A percentile compares a stretch with the other conserved stretches of the same genome.
Conservation (phyloP, 2,113 vertebrate genomes). For the Podocnemis expansa region DNA sequence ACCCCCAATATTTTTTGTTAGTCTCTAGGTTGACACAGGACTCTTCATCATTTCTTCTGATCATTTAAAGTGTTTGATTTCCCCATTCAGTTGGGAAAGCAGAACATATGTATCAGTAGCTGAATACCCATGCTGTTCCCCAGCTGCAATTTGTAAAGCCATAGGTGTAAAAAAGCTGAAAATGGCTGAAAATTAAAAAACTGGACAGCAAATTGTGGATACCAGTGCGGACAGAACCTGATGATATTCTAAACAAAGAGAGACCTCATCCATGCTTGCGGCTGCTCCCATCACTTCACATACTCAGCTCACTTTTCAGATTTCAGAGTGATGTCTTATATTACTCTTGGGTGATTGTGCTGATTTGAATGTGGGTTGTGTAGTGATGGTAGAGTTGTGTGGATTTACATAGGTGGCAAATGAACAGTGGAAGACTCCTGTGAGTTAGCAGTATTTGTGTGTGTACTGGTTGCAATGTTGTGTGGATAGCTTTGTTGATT, state of each 20-base stretch:
- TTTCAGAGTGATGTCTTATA: not conserved
- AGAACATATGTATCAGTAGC: accelerated
- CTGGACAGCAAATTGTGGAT: not conserved
- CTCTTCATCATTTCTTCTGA: too few relatives aligned
- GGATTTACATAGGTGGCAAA: not conserved
- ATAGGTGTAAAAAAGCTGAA: not conserved
- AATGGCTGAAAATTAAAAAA: not conserved
- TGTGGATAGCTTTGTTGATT: too few relatives aligned
- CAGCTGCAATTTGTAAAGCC: not conserved
- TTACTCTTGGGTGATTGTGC: not conserved
- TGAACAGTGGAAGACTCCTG: not conserved
- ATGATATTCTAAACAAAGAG: not conserved
- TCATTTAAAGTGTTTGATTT: not conserved
- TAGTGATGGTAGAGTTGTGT: not conserved
- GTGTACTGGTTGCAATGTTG: not conserved
- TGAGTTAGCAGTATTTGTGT: not conserved
- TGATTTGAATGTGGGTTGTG: not conserved
- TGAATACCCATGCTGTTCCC: not conserved
- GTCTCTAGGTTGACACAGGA: too few relatives aligned
- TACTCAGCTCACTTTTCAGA: not conserved
- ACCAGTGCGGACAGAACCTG: not conserved
- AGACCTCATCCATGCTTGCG: too few relatives aligned
- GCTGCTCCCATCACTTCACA: not conserved
- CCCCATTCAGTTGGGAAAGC: accelerated
- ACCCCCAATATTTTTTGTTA: too few relatives aligned